These are phyloP conservation scores for Eciton burchellii DNA, from an alignment of 1,140 invertebrate species.

Conservation along the genomic window DNA sequence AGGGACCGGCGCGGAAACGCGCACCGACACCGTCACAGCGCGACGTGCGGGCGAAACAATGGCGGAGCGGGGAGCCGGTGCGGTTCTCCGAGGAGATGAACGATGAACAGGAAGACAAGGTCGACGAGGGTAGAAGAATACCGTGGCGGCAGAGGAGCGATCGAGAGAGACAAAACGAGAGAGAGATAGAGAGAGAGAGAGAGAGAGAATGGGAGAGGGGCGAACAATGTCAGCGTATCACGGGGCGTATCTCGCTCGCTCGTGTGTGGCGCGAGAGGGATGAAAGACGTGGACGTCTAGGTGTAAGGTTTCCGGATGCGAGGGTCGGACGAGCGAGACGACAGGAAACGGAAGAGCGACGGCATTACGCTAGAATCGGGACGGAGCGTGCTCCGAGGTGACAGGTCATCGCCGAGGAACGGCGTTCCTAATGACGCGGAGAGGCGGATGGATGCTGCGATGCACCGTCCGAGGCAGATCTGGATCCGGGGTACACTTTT, in stretches of 20 bases:
- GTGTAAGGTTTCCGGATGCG: slow-evolving; percentile 30
- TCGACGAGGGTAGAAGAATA: slow-evolving; percentile 29
- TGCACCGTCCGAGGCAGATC: no score
- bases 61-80: slow-evolving; percentile 35
- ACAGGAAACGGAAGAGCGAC: background rate
- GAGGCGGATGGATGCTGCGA: no score
- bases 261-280: slow-evolving; percentile 3
- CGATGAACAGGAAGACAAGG: slow-evolving; percentile 65
- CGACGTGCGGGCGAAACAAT: slow-evolving; percentile 63
- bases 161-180: slow-evolving; percentile 14
- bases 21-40: slow-evolving; percentile 17
- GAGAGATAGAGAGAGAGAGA: slow-evolving; percentile 45
- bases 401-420: background rate
- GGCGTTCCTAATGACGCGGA: background rate
- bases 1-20: slow-evolving; percentile 33
- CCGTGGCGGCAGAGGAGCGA: no score
- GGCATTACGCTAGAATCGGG: background rate
- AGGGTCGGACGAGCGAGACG: background rate
- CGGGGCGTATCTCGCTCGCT: slow-evolving; percentile 67
- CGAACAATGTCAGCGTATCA: slow-evolving; percentile 71
- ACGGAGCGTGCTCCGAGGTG: background rate
- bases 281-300: slow-evolving; percentile 11
- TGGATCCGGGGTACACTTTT: no score
- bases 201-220: slow-evolving; percentile 38
- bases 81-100: slow-evolving; percentile 47